Conservation (phyloP, 2,113 vertebrate genomes). For the Quiscalus mexicanus region DNA sequence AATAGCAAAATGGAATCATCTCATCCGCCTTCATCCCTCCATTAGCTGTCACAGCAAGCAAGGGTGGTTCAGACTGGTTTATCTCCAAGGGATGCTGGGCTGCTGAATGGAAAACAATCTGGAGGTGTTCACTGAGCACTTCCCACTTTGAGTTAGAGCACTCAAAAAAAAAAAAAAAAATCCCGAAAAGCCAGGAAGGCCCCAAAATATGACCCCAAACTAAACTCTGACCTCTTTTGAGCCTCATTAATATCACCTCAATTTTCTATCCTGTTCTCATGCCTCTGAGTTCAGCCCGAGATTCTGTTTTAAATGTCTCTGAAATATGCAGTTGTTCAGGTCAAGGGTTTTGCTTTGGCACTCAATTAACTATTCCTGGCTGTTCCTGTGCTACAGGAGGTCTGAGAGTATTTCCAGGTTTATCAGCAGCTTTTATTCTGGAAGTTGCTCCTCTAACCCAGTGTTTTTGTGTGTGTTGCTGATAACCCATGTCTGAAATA, state of each 20-base stretch:
- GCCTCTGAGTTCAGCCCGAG: neutral
- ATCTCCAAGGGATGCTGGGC: neutral
- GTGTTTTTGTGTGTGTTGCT: neutral
- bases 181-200: neutral
- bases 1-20: neutral
- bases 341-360: conserved; percentile 42
- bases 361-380: conserved; percentile 12
- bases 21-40: conserved; percentile 22
- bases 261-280: neutral
- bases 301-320: neutral
- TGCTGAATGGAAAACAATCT: neutral
- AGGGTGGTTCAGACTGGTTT: neutral
- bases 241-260: neutral
- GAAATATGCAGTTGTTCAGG: conserved; percentile 20
- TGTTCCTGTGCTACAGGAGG: neutral
- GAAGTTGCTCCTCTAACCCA: neutral
- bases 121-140: neutral
- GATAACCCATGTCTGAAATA: conserved; percentile 42
- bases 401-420: conserved; percentile 56
- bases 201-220: neutral
- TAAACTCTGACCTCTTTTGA: neutral
- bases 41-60: neutral
- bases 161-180: neutral
- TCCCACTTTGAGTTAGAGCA: neutral
- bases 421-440: conserved; percentile 36